Evolutionary conservation across 2,113 vertebrate species (phyloP).

Genomic region (Ardeotis arabs): DNA sequence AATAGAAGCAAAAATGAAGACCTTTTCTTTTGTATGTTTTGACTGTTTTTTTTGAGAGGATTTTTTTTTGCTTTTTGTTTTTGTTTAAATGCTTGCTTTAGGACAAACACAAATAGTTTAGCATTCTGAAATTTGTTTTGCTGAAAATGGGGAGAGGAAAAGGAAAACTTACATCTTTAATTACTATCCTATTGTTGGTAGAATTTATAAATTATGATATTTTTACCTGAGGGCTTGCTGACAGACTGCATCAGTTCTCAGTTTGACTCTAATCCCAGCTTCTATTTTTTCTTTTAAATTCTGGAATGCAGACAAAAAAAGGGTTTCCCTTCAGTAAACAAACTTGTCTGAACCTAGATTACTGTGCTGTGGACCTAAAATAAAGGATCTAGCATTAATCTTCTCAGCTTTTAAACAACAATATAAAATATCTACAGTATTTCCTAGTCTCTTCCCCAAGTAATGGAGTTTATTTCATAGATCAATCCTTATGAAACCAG

Average conservation of each 20-base stretch:
- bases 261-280: conserved; percentile 70
- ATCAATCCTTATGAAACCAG: neutral
- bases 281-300: conserved; percentile 63
- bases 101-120: neutral
- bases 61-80: neutral
- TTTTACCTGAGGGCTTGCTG: conserved; percentile 78
- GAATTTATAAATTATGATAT: conserved; percentile 77
- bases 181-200: conserved; percentile 73
- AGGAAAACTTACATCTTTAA: conserved; percentile 63
- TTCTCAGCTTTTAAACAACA: neutral
- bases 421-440: conserved; percentile 35
- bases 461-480: conserved; percentile 34
- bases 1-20: conserved; percentile 43
- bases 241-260: conserved; percentile 73
- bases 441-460: conserved; percentile 11
- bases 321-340: conserved; percentile 66
- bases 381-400: conserved; percentile 38
- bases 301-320: conserved; percentile 76
- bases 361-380: conserved; percentile 31
- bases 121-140: conserved; percentile 40
- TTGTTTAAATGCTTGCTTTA: conserved; percentile 42
- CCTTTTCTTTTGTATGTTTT: neutral
- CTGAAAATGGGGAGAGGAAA: conserved; percentile 30
- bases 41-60: neutral
- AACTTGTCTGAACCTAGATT: conserved; percentile 74